These are phyloP conservation scores for Antechinus flavipes DNA, from an alignment of 2,113 vertebrate genomes.

Conservation along the genomic window DNA sequence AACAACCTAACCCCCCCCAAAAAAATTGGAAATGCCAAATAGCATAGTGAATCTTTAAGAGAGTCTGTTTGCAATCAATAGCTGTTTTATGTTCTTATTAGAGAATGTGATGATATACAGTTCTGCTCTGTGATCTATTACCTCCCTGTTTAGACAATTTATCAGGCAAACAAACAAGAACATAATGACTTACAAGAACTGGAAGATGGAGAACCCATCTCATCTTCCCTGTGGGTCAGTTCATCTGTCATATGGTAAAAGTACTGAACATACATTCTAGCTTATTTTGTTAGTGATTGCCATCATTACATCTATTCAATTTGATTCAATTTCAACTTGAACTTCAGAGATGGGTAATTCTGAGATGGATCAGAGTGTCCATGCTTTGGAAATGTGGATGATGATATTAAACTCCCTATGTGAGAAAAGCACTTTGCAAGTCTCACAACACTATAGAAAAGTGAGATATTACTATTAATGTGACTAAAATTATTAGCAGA, in stretches of 20 bases:
- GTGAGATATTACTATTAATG: neutral
- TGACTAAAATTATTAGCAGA: neutral
- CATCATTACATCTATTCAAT: slow-evolving; percentile 1
- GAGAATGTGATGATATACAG: slow-evolving; percentile 51
- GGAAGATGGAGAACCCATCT: neutral
- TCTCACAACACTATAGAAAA: neutral
- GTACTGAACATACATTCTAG: slow-evolving; percentile 60
- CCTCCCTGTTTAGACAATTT: slow-evolving; percentile 70
- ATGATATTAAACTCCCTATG: neutral
- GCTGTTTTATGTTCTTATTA: slow-evolving; percentile 67
- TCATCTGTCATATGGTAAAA: slow-evolving; percentile 63
- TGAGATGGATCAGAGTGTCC: neutral
- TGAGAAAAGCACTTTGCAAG: neutral
- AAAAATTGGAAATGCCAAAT: slow-evolving; percentile 61
- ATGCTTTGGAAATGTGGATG: neutral
- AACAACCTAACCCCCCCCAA: slow-evolving; percentile 16
- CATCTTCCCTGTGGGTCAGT: slow-evolving; percentile 62
- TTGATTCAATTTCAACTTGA: neutral
- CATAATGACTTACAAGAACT: slow-evolving; percentile 36
- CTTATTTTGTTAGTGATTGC: slow-evolving; percentile 75
- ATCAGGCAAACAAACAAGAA: slow-evolving; percentile 63
- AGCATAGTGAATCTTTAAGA: slow-evolving; percentile 60
- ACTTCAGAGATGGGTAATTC: neutral
- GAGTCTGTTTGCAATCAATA: slow-evolving; percentile 57
- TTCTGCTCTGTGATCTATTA: slow-evolving; percentile 55